A percentile compares a stretch with the other conserved stretches of the same genome.
phyloP scores from a whole-genome alignment of 2,888 invertebrate species.

The Schrankia costaestrigalis region DNA sequence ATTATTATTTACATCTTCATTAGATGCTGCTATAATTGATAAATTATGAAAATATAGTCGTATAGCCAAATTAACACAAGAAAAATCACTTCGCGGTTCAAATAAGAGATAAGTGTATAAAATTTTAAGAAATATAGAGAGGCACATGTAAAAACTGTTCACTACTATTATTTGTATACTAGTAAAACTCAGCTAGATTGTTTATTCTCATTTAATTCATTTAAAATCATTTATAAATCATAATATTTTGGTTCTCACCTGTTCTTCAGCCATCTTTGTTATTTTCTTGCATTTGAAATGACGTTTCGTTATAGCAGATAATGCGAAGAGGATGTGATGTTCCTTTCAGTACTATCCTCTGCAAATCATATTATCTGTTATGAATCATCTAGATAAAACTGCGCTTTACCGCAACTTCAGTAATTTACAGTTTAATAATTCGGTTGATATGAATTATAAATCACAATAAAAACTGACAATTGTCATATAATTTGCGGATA shows the following conservation, averaged over 20 bases:
- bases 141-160: constrained; percentile 9
- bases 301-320: constrained; percentile 49
- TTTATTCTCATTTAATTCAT: constrained; percentile 44
- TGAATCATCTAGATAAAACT: too few species aligned
- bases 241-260: constrained; percentile 83
- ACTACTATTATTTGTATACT: constrained; percentile 8
- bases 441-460: too few species aligned
- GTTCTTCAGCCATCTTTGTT: constrained; percentile 89
- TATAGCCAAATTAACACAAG: constrained; percentile 9
- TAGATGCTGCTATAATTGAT: constrained; percentile 13
- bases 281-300: constrained; percentile 75
- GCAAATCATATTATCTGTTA: too few species aligned
- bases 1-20: neutral
- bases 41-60: constrained; percentile 12
- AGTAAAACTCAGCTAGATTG: constrained; percentile 5
- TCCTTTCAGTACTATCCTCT: neutral
- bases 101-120: constrained; percentile 15
- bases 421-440: too few species aligned
- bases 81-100: constrained; percentile 18
- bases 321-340: neutral
- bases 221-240: constrained; percentile 56
- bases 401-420: too few species aligned
- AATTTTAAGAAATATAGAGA: constrained; percentile 10
- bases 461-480: too few species aligned
- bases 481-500: too few species aligned